Evolutionary conservation across 2,113 vertebrate genomes (phyloP).

Genomic region (Varanus salvator): DNA sequence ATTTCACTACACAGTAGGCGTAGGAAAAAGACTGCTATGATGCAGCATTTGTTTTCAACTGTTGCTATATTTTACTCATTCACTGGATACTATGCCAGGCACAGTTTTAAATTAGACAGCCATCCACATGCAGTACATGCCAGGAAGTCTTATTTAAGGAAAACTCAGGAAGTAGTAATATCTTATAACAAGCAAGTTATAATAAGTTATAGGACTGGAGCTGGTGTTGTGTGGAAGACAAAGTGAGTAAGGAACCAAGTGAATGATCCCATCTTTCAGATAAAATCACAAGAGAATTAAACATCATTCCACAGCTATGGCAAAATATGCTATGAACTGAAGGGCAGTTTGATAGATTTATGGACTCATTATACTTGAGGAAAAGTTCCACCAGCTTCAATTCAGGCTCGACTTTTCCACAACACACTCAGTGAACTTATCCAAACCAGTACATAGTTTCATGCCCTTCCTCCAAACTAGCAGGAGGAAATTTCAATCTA

Average conservation of each 20-base stretch:
- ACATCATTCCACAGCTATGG: neutral
- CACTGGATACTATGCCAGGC: slow-evolving; percentile 23
- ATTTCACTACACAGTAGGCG: slow-evolving; percentile 12
- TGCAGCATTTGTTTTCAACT: slow-evolving; percentile 26
- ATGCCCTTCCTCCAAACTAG: neutral
- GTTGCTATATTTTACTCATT: slow-evolving; percentile 30
- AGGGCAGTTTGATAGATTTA: neutral
- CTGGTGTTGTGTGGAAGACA: neutral
- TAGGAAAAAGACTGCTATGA: neutral
- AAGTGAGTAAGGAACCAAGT: neutral
- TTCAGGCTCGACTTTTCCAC: neutral
- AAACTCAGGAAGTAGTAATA: slow-evolving; percentile 21
- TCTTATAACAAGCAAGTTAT: neutral
- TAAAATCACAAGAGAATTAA: neutral
- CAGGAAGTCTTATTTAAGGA: slow-evolving; percentile 27
- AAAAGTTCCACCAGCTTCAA: neutral
- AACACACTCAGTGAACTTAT: neutral
- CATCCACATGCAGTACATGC: slow-evolving; percentile 10
- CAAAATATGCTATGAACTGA: neutral
- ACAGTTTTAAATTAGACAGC: slow-evolving; percentile 40
- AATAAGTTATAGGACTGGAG: neutral
- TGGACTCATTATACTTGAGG: neutral
- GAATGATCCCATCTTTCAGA: neutral
- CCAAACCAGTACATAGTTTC: neutral
- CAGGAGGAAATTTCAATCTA: neutral